A percentile compares a stretch with the other conserved stretches of the same genome.
Conservation (phyloP, 92 coral and sea anemone genomes). For the Paramuricea clavata region DNA sequence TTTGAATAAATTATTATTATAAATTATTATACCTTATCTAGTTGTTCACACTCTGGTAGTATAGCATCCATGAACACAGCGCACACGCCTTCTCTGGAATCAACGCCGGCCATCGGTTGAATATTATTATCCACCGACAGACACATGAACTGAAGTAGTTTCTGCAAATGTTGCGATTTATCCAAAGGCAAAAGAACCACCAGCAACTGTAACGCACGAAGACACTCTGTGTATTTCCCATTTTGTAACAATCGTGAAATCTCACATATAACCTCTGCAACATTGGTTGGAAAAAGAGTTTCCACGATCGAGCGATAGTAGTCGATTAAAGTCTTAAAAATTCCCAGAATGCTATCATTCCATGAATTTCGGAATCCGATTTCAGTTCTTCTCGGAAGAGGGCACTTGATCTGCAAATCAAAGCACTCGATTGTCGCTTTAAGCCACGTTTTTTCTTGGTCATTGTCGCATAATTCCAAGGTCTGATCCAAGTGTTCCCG, state of each 20-base stretch:
- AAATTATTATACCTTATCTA: constrained; percentile 56
- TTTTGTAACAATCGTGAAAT: constrained; percentile 55
- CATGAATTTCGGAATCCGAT: constrained; percentile 76
- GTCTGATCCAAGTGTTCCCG: constrained; percentile 31
- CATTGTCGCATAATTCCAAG: constrained; percentile 36
- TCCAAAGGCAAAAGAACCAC: constrained; percentile 70
- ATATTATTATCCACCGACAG: constrained; percentile 60
- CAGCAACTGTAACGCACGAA: constrained; percentile 70
- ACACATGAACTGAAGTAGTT: constrained; percentile 81
- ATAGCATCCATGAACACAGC: constrained; percentile 78
- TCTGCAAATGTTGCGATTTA: constrained; percentile 75
- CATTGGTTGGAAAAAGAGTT: constrained; percentile 81
- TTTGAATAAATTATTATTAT: too few relatives aligned
- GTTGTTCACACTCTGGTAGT: constrained; percentile 61
- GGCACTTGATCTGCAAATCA: constrained; percentile 74
- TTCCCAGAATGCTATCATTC: constrained; percentile 76
- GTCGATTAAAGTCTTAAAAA: constrained; percentile 76
- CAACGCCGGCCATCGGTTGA: constrained; percentile 41
- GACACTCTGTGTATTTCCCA: constrained; percentile 52
- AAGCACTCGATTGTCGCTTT: constrained; percentile 82
- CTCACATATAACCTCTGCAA: constrained; percentile 69
- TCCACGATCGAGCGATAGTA: constrained; percentile 82
- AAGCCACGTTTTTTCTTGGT: constrained; percentile 68
- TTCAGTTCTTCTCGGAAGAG: constrained; percentile 72
- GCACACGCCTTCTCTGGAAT: constrained; percentile 52